phyloP scores from a whole-genome alignment of 2,888 invertebrate genomes.

The Lucinisca nassula region DNA sequence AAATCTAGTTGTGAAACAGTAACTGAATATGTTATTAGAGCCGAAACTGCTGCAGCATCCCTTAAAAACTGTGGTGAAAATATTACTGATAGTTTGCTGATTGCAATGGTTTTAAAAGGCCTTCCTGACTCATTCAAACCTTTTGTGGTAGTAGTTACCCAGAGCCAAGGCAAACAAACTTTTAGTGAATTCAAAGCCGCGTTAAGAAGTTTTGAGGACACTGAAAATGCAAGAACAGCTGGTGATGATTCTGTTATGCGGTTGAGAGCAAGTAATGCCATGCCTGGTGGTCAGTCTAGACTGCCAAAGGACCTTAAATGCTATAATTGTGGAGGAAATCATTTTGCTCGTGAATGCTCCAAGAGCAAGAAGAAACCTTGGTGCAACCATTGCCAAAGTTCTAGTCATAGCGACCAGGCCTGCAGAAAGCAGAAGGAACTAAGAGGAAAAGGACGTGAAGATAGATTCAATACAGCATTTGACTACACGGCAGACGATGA shows the following conservation, averaged over 20 bases:
- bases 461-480: too few species aligned
- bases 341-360: not conserved
- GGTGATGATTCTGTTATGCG: constrained; percentile 22
- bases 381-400: not conserved
- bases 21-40: constrained; percentile 59
- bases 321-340: too few species aligned
- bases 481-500: too few species aligned
- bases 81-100: too few species aligned
- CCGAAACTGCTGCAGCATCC: too few species aligned
- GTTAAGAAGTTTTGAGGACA: constrained; percentile 42
- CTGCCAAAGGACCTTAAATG: constrained; percentile 1
- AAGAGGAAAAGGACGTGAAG: too few species aligned
- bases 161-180: constrained; percentile 24
- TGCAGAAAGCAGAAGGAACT: too few species aligned
- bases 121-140: constrained; percentile 46
- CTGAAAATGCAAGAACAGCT: constrained; percentile 37
- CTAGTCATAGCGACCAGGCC: too few species aligned
- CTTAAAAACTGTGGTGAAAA: too few species aligned
- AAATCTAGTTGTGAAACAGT: constrained; percentile 50
- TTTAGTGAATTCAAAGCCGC: constrained; percentile 53
- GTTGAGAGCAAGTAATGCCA: not conserved
- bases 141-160: constrained; percentile 48
- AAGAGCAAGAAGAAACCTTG: too few species aligned
- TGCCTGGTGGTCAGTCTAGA: not conserved
- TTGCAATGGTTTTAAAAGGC: constrained; percentile 67